phyloP scores from a whole-genome alignment of 2,797 vertebrate genomes.

The Yasuhikotakia modesta region DNA sequence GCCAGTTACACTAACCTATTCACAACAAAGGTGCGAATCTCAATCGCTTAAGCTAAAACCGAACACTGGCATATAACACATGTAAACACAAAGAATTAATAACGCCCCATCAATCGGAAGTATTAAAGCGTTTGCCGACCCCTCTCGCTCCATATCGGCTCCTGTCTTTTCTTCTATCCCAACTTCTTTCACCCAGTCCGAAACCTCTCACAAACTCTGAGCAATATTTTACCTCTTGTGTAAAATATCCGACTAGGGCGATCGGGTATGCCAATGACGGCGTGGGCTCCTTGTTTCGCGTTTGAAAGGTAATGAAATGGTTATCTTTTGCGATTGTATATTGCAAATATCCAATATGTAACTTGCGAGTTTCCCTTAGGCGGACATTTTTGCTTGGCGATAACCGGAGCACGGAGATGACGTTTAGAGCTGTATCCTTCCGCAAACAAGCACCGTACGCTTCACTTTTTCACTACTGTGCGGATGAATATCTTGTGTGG shows the following conservation, averaged over 20 bases:
- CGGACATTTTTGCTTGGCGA: slow-evolving; percentile 91
- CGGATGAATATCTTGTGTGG: slow-evolving; percentile 44
- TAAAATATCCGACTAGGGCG: slow-evolving; percentile 86
- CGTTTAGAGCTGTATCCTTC: slow-evolving; percentile 85
- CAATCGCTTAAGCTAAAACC: background rate
- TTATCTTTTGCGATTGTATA: slow-evolving; percentile 58
- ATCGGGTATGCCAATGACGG: slow-evolving; percentile 70
- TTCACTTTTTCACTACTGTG: slow-evolving; percentile 55
- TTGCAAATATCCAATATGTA: slow-evolving; percentile 81
- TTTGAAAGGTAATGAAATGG: slow-evolving; percentile 59
- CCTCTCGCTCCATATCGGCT: slow-evolving; percentile 60
- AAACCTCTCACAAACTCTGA: slow-evolving; percentile 69
- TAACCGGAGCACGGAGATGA: slow-evolving; percentile 86
- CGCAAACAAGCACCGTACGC: slow-evolving; percentile 76
- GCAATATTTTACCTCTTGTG: slow-evolving; percentile 81
- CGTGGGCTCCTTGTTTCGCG: slow-evolving; percentile 63
- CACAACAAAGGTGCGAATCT: slow-evolving; percentile 19
- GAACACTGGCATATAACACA: background rate
- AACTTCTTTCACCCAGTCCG: slow-evolving; percentile 80
- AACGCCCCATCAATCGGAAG: slow-evolving; percentile 31
- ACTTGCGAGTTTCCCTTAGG: slow-evolving; percentile 96
- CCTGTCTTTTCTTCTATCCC: slow-evolving; percentile 73
- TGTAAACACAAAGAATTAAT: background rate
- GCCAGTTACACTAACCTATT: slow-evolving; percentile 5
- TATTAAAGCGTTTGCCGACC: slow-evolving; percentile 53